phyloP scores from a whole-genome alignment of 2,797 vertebrate genomes.

The Tapera naevia region DNA sequence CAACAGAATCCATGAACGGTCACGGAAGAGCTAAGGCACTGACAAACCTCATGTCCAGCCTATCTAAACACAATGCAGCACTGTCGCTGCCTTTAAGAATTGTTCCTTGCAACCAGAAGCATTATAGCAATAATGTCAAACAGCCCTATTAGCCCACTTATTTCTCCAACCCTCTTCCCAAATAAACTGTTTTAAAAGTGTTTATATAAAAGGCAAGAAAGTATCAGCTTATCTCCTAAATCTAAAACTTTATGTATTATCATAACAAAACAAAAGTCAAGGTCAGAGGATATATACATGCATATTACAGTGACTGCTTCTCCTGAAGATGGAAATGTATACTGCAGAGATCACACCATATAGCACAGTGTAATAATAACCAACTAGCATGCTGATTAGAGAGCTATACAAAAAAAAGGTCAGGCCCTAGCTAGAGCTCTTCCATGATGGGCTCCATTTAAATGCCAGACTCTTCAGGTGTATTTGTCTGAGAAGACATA shows the following conservation, averaged over 20 bases:
- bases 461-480: conserved; percentile 53
- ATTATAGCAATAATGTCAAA: neutral
- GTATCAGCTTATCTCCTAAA: neutral
- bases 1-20: accelerated
- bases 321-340: conserved; percentile 19
- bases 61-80: neutral
- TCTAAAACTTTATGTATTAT: neutral
- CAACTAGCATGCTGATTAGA: conserved; percentile 56
- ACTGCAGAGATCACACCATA: conserved; percentile 35
- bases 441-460: neutral
- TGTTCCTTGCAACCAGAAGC: neutral
- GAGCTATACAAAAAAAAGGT: conserved; percentile 49
- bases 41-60: neutral
- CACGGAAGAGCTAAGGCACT: neutral
- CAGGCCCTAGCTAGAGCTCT: conserved; percentile 31
- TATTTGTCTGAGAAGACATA: conserved; percentile 38
- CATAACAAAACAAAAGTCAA: neutral
- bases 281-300: neutral
- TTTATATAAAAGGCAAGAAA: neutral
- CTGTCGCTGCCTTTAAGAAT: neutral
- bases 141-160: neutral
- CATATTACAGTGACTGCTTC: neutral
- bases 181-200: neutral
- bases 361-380: conserved; percentile 44
- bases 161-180: neutral